Evolutionary conservation across 1,140 invertebrate genomes (phyloP), one percentile per base, ranked within the genome.

Genomic region (Archegozetes longisetosus): DNA sequence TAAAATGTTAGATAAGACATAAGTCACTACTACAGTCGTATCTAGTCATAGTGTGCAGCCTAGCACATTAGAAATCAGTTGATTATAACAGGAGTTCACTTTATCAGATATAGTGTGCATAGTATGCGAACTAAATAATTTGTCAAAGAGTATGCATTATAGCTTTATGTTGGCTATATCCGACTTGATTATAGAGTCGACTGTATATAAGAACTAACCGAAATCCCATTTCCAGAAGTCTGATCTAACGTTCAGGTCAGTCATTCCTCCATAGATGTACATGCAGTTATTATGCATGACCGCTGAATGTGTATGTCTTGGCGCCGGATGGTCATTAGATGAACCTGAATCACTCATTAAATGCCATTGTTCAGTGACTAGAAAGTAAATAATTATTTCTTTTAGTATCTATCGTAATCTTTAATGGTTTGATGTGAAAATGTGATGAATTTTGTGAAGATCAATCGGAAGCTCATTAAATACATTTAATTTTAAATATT

Each of bases 221-320:
- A 78, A 82, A 72, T 87, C 84, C 77, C 83, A 91, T 68, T 80
- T 79, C 88, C 88, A 92, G 48, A 89, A 82, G 71, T 93, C 88
- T 61, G 77, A 77, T 65, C 84, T 78, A 63, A 84, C 82, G 59
- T 84, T 80, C 1, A 92, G 77, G 73, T 90, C 85, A 52, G 82
- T 86, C 84, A 88, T 88, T 0, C 89, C 89, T 3, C 86, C 89
- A 71, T 86, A 89, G 67, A 92, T 77, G 79, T 86, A 91, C 78
- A 92, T 85, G 0, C 79, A 76, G 53, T 80, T 78, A 50, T 81
- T 83, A 67, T 88, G 82, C 17, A 89, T 72, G 9, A 89, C 81
- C 1, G 85, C 85, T 0, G 85, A 84, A 73, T 92, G 88, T 66
- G 85, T 85, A 73, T 90, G 86, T 40, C 87, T 76, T 4, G 82